These are phyloP conservation scores for Tenthredo distinguenda DNA, from an alignment of 2,888 invertebrate species.

Conservation along the genomic window DNA sequence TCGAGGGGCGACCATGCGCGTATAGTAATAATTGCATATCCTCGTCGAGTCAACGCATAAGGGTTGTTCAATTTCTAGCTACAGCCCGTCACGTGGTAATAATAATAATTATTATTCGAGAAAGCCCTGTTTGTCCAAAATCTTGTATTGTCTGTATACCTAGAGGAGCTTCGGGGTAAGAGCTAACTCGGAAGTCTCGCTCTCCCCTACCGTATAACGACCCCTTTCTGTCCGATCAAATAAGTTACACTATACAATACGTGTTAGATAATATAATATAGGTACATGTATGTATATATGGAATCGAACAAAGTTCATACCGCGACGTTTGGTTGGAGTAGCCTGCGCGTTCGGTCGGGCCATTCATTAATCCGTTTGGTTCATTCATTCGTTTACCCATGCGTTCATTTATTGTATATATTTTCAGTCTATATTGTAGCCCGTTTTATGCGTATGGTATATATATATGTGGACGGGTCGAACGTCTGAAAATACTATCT, in stretches of 20 bases:
- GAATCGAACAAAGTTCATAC: background rate
- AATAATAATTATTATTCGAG: background rate
- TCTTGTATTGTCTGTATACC: constrained; percentile 22
- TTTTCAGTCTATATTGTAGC: background rate
- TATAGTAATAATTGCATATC: no score
- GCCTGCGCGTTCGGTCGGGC: background rate
- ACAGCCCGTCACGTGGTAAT: background rate
- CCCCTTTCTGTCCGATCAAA: background rate
- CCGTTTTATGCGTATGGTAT: background rate
- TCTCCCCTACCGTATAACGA: background rate
- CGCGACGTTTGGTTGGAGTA: background rate
- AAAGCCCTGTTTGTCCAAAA: constrained; percentile 47
- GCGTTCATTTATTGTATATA: background rate
- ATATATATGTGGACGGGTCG: background rate
- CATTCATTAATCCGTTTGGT: background rate
- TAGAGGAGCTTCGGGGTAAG: background rate
- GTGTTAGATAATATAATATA: constrained; percentile 1
- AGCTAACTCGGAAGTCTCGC: background rate
- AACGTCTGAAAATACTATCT: background rate
- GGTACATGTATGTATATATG: background rate
- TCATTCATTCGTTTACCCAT: background rate
- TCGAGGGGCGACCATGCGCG: no score
- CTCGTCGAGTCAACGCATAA: no score
- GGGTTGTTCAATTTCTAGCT: background rate
- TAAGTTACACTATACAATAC: background rate